A percentile compares a stretch with the other conserved stretches of the same genome.
Evolutionary conservation across 2,888 invertebrate species (phyloP).

Genomic region (Chrysomela aeneicollis): DNA sequence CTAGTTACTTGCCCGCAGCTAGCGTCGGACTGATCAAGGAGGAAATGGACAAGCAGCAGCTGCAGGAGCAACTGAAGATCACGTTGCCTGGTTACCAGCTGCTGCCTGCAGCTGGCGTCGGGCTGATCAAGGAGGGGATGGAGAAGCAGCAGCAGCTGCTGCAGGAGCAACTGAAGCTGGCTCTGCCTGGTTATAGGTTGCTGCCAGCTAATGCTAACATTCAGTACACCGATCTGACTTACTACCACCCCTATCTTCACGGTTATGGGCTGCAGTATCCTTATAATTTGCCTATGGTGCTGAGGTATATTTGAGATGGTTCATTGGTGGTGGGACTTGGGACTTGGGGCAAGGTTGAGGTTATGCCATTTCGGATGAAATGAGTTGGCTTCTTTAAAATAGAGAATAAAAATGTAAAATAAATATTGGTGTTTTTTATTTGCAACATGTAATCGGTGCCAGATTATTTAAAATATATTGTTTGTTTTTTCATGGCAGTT

Average conservation of each 20-base stretch:
- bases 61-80: slow-evolving; percentile 17
- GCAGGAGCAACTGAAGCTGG: slow-evolving; percentile 13
- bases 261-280: slow-evolving; percentile 14
- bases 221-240: slow-evolving; percentile 23
- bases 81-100: slow-evolving; percentile 21
- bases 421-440: slow-evolving; percentile 22
- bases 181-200: slow-evolving; percentile 23
- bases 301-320: slow-evolving; percentile 19
- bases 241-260: slow-evolving; percentile 20
- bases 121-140: neutral
- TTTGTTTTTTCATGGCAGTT: too few relatives aligned
- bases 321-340: neutral
- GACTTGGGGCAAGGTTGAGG: slow-evolving; percentile 15
- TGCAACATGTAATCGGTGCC: neutral
- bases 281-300: slow-evolving; percentile 27
- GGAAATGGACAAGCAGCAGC: slow-evolving; percentile 6
- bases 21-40: neutral
- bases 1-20: slow-evolving; percentile 17
- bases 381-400: slow-evolving; percentile 9
- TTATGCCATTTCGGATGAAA: slow-evolving; percentile 1
- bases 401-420: slow-evolving; percentile 23
- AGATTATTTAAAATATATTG: too few relatives aligned
- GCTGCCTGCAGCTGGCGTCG: neutral
- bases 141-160: slow-evolving; percentile 9
- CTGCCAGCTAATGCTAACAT: slow-evolving; percentile 15